These are phyloP conservation scores for Oeneis ivallda DNA, from an alignment of 2,888 invertebrate genomes.

Conservation along the genomic window DNA sequence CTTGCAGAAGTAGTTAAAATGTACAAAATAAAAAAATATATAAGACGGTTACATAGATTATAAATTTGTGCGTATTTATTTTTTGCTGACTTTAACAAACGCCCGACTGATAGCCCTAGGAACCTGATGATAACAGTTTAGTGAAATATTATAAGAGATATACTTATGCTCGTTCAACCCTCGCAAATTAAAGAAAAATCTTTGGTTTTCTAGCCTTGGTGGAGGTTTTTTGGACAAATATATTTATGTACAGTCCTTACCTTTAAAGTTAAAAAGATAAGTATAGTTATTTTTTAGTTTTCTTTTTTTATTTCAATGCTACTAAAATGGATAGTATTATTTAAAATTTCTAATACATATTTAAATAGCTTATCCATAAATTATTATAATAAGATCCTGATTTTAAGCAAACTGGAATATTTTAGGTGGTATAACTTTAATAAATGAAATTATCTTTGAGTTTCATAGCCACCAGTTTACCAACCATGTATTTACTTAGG, in stretches of 20 bases:
- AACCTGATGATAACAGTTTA: neutral
- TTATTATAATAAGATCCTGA: too few species aligned
- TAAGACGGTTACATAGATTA: neutral
- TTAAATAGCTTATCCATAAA: too few species aligned
- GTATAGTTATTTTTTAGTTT: neutral
- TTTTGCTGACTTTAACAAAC: neutral
- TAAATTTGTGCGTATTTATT: slow-evolving; percentile 3
- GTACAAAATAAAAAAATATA: neutral
- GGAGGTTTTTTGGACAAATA: slow-evolving; percentile 21
- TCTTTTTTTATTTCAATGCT: neutral
- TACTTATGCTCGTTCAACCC: slow-evolving; percentile 76
- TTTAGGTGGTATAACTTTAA: too few species aligned
- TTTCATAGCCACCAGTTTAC: too few species aligned
- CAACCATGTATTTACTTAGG: too few species aligned
- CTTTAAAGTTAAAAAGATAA: neutral
- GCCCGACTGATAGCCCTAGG: neutral
- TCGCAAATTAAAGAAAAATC: slow-evolving; percentile 59
- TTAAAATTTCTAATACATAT: too few species aligned
- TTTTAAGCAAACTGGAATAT: too few species aligned
- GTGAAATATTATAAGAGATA: slow-evolving; percentile 58
- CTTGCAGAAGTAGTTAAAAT: too few species aligned
- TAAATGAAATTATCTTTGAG: too few species aligned
- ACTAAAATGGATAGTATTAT: too few species aligned
- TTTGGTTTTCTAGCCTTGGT: slow-evolving; percentile 44
- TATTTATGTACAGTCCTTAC: slow-evolving; percentile 29